phyloP scores from a whole-genome alignment of 2,113 vertebrate genomes.

The Chionomys nivalis region DNA sequence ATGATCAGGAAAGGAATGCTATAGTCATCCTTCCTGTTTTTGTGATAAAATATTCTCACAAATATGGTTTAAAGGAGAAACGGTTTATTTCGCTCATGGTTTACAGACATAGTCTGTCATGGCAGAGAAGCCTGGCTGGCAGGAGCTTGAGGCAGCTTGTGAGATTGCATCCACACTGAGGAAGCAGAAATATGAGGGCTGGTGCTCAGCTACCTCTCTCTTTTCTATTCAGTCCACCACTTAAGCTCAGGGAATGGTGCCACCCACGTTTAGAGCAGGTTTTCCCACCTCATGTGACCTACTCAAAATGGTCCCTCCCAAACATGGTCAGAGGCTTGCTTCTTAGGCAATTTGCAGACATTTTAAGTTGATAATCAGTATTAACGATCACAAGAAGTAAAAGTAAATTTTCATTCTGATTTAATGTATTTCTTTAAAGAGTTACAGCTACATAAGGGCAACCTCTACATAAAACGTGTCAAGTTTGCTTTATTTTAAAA shows the following conservation, averaged over 20 bases:
- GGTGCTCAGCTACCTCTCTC: not conserved
- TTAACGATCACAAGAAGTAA: not conserved
- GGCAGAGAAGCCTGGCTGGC: too few species aligned
- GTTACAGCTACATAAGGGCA: fast-evolving
- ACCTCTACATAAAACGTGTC: not conserved
- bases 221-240: not conserved
- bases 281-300: not conserved
- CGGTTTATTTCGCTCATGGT: not conserved
- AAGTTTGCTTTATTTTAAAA: not conserved
- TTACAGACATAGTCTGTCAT: not conserved
- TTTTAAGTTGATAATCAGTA: not conserved
- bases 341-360: too few species aligned
- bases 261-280: not conserved
- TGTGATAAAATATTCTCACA: not conserved
- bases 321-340: not conserved
- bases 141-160: not conserved
- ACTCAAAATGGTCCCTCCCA: not conserved
- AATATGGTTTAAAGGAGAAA: not conserved
- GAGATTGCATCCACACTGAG: not conserved
- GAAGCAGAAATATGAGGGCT: not conserved
- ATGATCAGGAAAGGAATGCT: not conserved
- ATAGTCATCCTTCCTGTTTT: not conserved
- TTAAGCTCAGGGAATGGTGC: not conserved
- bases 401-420: not conserved
- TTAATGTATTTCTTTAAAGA: not conserved